Evolutionary conservation across 2,888 invertebrate genomes (phyloP), one percentile per base, ranked within the genome.

Genomic region (Drosophila putrida): DNA sequence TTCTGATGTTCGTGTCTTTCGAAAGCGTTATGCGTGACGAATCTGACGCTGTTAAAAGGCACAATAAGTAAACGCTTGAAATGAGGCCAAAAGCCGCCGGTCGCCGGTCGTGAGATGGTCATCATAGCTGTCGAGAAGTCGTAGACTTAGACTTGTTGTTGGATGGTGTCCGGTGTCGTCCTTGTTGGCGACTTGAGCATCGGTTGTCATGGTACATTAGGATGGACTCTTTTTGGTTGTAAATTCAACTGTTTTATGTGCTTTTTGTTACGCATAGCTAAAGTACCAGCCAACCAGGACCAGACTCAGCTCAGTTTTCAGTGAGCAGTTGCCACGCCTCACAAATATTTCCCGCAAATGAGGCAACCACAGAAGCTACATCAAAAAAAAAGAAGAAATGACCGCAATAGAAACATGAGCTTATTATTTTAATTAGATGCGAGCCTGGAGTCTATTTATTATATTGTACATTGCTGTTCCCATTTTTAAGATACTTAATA

Each of bases 11-110:
- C 71, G 69, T 85, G 78, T 78, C 81, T 71, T 86, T 89, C 63
- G 72, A 78, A 87, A 82, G 82, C 88, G 85, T 84, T 84, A 87
- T 80, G 89, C 78, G 82, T 87, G 80, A 84, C 82, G 78, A 87
- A 87, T 75, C 78, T 88, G 88, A 87, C 78, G 75, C 80, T 73
- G 78, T 82, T 87, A 80, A 87, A 79, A 82, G 70, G 75, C 75
- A 71, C 77, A 87, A 88, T 83, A 81, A 83, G 73, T 81, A 75
- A 82, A 80, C 66, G 75, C 66, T 80, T 68, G 62, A 80, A 80
- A 82, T 78, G 80, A 65, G 83, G 80, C 80, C 83, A 88, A 80
- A 78, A 66, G 67, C 67, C 66, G 63, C 35, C 62, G 63, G 60
- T 49, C 27, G 50, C 50, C 33, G 15, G n/a, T 47, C 47, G 31